These are phyloP conservation scores for Sparidentex hasta DNA, from an alignment of 2,797 vertebrate species.

Conservation along the genomic window DNA sequence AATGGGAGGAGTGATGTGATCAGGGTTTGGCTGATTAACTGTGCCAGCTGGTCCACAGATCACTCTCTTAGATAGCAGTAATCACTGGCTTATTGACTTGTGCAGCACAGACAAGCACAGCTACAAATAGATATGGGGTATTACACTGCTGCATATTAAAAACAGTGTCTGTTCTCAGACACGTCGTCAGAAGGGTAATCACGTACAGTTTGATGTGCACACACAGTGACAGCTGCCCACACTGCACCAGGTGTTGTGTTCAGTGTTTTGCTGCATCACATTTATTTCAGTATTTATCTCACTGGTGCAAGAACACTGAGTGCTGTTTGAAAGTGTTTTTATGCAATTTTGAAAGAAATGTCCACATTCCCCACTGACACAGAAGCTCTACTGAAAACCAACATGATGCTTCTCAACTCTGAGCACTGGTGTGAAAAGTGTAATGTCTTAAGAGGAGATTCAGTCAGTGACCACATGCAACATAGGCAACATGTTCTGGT, in stretches of 20 bases:
- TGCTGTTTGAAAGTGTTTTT: background rate
- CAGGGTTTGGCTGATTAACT: conserved; percentile 76
- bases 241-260: conserved; percentile 28
- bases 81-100: conserved; percentile 72
- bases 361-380: background rate
- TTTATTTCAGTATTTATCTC: conserved; percentile 6
- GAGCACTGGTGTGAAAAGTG: conserved; percentile 36
- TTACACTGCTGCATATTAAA: conserved; percentile 31
- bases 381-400: conserved; percentile 21
- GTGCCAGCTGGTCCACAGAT: conserved; percentile 74
- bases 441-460: conserved; percentile 31
- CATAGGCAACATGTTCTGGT: conserved; percentile 24
- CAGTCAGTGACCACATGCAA: conserved; percentile 17
- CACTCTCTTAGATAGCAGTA: conserved; percentile 69
- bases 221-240: background rate
- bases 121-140: conserved; percentile 41
- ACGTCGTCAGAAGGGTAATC: conserved; percentile 28
- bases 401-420: conserved; percentile 10
- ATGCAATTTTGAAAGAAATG: conserved; percentile 10
- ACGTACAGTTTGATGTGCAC: conserved; percentile 14
- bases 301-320: background rate
- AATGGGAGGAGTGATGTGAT: conserved; percentile 68
- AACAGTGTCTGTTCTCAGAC: conserved; percentile 16
- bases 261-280: conserved; percentile 1
- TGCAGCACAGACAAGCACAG: conserved; percentile 41